Evolutionary conservation across 2,888 invertebrate genomes (phyloP).

Genomic region (Vandiemenella viatica): DNA sequence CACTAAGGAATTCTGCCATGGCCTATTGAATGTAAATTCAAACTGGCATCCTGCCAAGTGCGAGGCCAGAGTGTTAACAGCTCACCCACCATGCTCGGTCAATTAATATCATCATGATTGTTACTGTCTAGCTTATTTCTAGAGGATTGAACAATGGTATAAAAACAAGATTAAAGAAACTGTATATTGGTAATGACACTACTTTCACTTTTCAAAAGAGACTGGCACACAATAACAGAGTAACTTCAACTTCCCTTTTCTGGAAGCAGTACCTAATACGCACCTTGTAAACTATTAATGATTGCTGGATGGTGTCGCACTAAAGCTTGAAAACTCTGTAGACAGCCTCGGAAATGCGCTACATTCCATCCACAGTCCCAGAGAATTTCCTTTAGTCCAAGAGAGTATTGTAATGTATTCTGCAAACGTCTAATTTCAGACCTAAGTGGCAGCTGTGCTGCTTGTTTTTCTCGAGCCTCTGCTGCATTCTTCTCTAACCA

Average conservation of each 20-base stretch:
- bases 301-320: conserved; percentile 56
- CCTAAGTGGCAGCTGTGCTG: conserved; percentile 47
- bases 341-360: conserved; percentile 77
- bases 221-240: too few species aligned
- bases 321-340: conserved; percentile 65
- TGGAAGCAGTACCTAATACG: neutral
- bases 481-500: conserved; percentile 61
- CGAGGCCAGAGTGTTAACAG: too few species aligned
- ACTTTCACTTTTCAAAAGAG: neutral
- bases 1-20: too few species aligned
- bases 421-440: conserved; percentile 58
- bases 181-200: too few species aligned
- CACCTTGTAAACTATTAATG: neutral
- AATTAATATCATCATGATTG: too few species aligned
- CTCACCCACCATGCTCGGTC: too few species aligned
- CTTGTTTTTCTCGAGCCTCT: conserved; percentile 48
- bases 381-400: conserved; percentile 42
- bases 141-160: too few species aligned
- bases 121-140: too few species aligned
- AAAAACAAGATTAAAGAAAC: too few species aligned
- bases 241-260: too few species aligned
- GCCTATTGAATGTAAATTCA: too few species aligned
- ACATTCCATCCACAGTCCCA: conserved; percentile 84
- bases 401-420: conserved; percentile 37
- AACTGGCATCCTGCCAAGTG: too few species aligned